phyloP scores from a whole-genome alignment of 2,888 invertebrate genomes.

The Tachina fera region DNA sequence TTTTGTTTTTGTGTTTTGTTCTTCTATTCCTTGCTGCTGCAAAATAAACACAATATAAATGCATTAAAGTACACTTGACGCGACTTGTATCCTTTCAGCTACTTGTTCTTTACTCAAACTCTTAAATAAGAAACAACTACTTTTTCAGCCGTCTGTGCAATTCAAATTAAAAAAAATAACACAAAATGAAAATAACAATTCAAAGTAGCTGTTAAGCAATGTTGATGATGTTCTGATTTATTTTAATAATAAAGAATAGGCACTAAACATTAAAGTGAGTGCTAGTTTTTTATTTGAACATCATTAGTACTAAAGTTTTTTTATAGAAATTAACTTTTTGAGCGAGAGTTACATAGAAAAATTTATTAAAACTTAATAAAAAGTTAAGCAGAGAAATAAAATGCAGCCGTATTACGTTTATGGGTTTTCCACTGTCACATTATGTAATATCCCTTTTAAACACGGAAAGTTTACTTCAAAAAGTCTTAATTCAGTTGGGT shows the following conservation, averaged over 20 bases:
- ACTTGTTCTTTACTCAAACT: slow-evolving; percentile 67
- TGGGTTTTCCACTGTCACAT: too few species aligned
- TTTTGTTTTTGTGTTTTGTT: not conserved
- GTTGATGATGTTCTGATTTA: slow-evolving; percentile 70
- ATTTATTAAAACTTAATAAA: too few species aligned
- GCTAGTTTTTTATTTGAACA: slow-evolving; percentile 32
- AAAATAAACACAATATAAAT: slow-evolving; percentile 69
- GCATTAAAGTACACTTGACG: slow-evolving; percentile 72
- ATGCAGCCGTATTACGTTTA: too few species aligned
- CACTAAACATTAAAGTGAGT: slow-evolving; percentile 27
- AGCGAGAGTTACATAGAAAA: not conserved
- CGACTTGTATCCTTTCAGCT: slow-evolving; percentile 71
- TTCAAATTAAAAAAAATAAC: slow-evolving; percentile 24
- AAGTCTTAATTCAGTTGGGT: too few species aligned
- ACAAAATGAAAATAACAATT: slow-evolving; percentile 36
- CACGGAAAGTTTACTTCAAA: too few species aligned
- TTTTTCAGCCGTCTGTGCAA: slow-evolving; percentile 42
- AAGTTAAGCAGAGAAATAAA: too few species aligned
- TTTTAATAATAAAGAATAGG: slow-evolving; percentile 18
- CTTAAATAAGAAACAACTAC: slow-evolving; percentile 13
- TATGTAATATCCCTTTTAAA: too few species aligned
- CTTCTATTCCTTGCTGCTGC: slow-evolving; percentile 21
- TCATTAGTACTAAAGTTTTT: slow-evolving; percentile 63
- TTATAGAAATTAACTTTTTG: slow-evolving; percentile 23
- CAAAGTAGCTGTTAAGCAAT: slow-evolving; percentile 68